Evolutionary conservation across 1,140 invertebrate species (phyloP).

Genomic region (Tenebrio molitor): DNA sequence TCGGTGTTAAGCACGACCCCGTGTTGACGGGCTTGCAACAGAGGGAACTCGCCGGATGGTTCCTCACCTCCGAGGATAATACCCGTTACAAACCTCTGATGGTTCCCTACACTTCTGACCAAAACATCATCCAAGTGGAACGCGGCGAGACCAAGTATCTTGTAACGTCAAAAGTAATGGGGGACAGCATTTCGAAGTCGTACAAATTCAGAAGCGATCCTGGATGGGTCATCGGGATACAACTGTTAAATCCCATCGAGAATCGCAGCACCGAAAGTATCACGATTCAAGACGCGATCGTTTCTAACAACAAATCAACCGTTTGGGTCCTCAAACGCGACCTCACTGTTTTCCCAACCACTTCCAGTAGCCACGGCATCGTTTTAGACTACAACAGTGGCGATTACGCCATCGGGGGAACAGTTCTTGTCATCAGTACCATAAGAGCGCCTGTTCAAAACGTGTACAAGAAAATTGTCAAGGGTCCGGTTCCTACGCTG

Average conservation of each 20-base stretch:
- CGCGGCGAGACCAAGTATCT: constrained; percentile 84
- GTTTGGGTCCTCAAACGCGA: constrained; percentile 86
- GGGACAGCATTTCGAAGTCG: constrained; percentile 67
- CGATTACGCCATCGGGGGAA: constrained; percentile 80
- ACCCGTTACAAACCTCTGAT: constrained; percentile 78
- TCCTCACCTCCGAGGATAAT: constrained; percentile 79
- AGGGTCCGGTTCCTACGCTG: constrained; percentile 82
- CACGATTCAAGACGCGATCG: constrained; percentile 81
- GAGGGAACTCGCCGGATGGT: constrained; percentile 94
- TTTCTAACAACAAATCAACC: constrained; percentile 72
- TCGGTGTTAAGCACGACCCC: constrained; percentile 94
- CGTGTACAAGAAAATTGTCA: constrained; percentile 77
- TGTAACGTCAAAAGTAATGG: constrained; percentile 76
- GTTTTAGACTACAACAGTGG: constrained; percentile 88
- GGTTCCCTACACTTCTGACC: constrained; percentile 72
- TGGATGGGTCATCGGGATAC: constrained; percentile 84
- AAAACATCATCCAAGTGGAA: constrained; percentile 74
- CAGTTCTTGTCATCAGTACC: constrained; percentile 86
- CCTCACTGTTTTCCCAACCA: constrained; percentile 87
- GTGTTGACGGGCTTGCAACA: constrained; percentile 87
- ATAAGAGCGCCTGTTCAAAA: constrained; percentile 79
- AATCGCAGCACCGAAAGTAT: constrained; percentile 89
- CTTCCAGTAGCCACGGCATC: constrained; percentile 86
- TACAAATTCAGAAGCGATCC: constrained; percentile 67
- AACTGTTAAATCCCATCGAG: constrained; percentile 89